Base-by-base conservation (phyloP, 2,888 invertebrate genomes). In the Diarsia mendica region DNA sequence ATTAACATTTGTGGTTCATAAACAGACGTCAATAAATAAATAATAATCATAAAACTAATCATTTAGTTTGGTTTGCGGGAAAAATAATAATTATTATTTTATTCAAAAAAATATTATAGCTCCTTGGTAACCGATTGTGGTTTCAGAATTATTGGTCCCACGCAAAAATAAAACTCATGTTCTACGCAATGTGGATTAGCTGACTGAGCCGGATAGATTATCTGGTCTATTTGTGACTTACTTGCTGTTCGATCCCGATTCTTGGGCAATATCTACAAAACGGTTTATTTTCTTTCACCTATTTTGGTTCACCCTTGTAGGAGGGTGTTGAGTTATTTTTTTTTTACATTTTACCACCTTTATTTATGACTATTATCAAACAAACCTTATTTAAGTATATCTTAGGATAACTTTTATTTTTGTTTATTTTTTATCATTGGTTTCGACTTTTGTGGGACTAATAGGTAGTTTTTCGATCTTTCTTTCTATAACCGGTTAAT, bases 171-270 rank as follows among this genome's bases (percentile, higher is more conserved):
- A 28, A 28, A 28, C 28, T 70, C 33, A 39, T 49, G 18, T 61
- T 70, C 33, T 61, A 83, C 67, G n/a, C 46, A 11, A 44, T 71
- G 71, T 68, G 53, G 49, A 53, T 67, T 33, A 8, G 33, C 28
- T 55, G 49, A 39, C 6, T 39, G 39, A 39, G 39, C 39, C 39
- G 39, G 64, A 63, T 69, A 63, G 69, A 83, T 79, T 75, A 53
- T 79, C 70, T 66, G 20, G 6, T 63, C 58, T 72, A 68, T 75
- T 83, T 79, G 33, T 10, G 55, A 18, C 28, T 13, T 28, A 23
- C 13, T 28, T 23, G 44, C 15, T 20, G 60, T 39, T 39, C 55
- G 58, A 2, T 0, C 23, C 55, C 23, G 13, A 23, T 15, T 13
- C 0, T 5, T 55, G 55, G 23, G 13, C 23, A 55, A 55, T 23